phyloP scores from a whole-genome alignment of 92 coral and sea anemone genomes.

The Montipora capitata region DNA sequence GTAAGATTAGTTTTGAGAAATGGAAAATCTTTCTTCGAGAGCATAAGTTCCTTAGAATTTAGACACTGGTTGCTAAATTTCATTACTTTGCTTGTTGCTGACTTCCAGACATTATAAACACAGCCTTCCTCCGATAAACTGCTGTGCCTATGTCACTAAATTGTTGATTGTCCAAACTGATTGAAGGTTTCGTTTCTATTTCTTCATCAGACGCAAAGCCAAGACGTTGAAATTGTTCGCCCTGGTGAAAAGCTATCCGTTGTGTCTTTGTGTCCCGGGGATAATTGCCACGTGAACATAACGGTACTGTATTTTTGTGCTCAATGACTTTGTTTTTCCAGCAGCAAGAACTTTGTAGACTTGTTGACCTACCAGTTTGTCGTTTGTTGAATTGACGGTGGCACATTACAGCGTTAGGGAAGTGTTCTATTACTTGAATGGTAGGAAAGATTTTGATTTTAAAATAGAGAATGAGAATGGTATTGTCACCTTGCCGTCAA shows the following conservation, averaged over 20 bases:
- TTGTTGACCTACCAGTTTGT: no score
- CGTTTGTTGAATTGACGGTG: no score
- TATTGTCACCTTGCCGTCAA: no score
- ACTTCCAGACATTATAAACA: no score
- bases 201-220: slow-evolving; percentile 36
- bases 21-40: not conserved
- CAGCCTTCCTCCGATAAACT: no score
- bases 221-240: slow-evolving; percentile 46
- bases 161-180: no score
- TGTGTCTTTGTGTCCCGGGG: slow-evolving; percentile 64
- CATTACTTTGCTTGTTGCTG: not conserved
- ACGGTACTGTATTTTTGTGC: slow-evolving; percentile 58
- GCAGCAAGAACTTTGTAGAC: not conserved
- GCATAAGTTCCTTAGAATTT: not conserved
- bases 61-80: not conserved
- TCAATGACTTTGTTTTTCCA: not conserved
- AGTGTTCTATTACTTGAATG: no score
- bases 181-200: no score
- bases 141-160: no score
- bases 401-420: no score
- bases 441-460: no score
- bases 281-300: slow-evolving; percentile 70
- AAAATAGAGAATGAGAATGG: no score
- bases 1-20: not conserved
- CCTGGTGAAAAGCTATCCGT: slow-evolving; percentile 80